phyloP scores from a whole-genome alignment of 2,888 invertebrate genomes.

The Melinaea menophilus region DNA sequence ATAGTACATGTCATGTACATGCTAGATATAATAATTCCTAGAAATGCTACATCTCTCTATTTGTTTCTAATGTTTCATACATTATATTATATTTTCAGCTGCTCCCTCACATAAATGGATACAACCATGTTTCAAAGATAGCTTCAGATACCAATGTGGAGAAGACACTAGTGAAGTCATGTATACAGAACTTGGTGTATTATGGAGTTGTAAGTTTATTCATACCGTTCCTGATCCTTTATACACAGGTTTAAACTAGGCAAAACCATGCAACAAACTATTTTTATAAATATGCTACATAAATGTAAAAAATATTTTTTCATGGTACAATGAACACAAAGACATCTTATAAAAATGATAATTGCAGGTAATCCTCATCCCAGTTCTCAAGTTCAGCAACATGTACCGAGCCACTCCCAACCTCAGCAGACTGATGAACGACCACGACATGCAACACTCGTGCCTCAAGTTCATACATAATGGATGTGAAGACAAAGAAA shows the following conservation, averaged over 20 bases:
- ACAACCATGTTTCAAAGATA: slow-evolving; percentile 93
- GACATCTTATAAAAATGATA: background rate
- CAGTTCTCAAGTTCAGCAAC: slow-evolving; percentile 91
- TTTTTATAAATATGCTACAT: too few relatives aligned
- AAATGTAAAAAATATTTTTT: too few relatives aligned
- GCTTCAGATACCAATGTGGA: slow-evolving; percentile 95
- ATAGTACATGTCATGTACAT: background rate
- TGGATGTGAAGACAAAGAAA: slow-evolving; percentile 50
- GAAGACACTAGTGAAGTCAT: slow-evolving; percentile 94
- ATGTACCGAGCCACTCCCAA: slow-evolving; percentile 89
- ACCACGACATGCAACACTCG: slow-evolving; percentile 81
- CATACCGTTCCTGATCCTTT: background rate
- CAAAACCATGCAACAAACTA: too few relatives aligned
- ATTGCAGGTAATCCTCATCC: slow-evolving; percentile 81
- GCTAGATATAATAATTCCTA: too few relatives aligned
- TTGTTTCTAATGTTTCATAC: too few relatives aligned
- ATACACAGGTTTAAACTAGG: too few relatives aligned
- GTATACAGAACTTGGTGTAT: slow-evolving; percentile 93
- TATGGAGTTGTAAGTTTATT: slow-evolving; percentile 78
- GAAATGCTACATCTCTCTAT: too few relatives aligned
- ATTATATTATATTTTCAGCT: slow-evolving; percentile 68
- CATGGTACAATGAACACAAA: background rate
- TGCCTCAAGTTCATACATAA: slow-evolving; percentile 78
- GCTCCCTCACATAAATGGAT: slow-evolving; percentile 93
- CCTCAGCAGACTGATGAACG: slow-evolving; percentile 82